Evolutionary conservation across 2,113 vertebrate species (phyloP), one percentile per base, ranked within the genome.

Genomic region (Callocephalon fimbriatum): DNA sequence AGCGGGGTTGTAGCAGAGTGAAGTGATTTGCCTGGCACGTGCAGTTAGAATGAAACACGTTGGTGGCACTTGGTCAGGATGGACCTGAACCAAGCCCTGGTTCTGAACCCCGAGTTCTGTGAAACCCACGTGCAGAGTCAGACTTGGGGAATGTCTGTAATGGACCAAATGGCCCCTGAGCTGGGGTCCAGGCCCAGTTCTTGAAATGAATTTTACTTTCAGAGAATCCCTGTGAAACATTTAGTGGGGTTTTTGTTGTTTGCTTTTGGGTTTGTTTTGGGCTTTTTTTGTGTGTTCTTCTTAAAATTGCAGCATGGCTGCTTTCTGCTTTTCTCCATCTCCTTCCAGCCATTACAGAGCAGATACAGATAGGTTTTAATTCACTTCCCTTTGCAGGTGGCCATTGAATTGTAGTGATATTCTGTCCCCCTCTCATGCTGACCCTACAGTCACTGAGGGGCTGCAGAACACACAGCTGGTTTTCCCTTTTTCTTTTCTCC

Each of bases 301-400:
- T 56, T 19, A 14, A 21, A 70, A 90, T 66, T 85, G 35, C 51
- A 66, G 54, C 25, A 6, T 38, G 10, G 45, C 40, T 96, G 66
- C 78, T 92, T 87, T 92, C 40, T 95, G 66, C 78, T 93, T 87
- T 92, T 74, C 51, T 88, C 78, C 37, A 15, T 71, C 92, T 80
- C 78, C 61, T 93, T 83, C 85, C 75, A 93, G 25, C 15, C 68
- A 38, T 5, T 61, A 42, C 62, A 44, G 65, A 87, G 58, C 58
- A 90, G 66, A 40, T 38, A 45, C 9, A 32, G 78, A 44, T 73
- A 29, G 32, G 32, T 1, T 31, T 48, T 56, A 72, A 37, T 59
- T 86, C 37, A 26, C 8, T 80, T 58, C 44, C 14, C 72, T 66
- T 68, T 81, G 78, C 65, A 93, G 85, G 50, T 77, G 76, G 83